These are phyloP conservation scores for Caenorhabditis plicata DNA, from an alignment of 2,888 invertebrate genomes.

Conservation along the genomic window DNA sequence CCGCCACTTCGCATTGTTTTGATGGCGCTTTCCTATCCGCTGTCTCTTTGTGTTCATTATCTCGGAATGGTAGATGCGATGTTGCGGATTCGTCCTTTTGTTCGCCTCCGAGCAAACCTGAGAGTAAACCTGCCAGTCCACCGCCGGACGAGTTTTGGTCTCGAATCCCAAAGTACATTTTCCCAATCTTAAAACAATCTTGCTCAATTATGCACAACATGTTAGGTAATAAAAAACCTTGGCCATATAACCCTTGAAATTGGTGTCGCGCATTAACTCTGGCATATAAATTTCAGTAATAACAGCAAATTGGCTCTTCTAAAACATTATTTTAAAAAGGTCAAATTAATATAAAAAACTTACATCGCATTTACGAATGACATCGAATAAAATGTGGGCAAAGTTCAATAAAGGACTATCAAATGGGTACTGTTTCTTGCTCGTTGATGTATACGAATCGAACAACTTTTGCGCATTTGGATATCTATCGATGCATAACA, in stretches of 20 bases:
- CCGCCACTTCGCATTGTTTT: neutral
- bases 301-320: conserved; percentile 10
- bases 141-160: conserved; percentile 5
- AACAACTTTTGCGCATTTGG: conserved; percentile 14
- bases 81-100: conserved; percentile 15
- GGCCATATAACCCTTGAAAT: conserved; percentile 13
- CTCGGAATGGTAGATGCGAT: conserved; percentile 12
- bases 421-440: conserved; percentile 5
- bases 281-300: conserved; percentile 9
- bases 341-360: neutral
- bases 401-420: conserved; percentile 15
- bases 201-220: neutral
- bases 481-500: conserved; percentile 22
- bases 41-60: too few relatives aligned
- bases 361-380: conserved; percentile 17
- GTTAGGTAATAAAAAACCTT: neutral
- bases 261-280: conserved; percentile 3
- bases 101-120: conserved; percentile 10
- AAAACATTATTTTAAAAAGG: neutral
- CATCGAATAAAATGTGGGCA: conserved; percentile 13
- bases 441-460: conserved; percentile 1
- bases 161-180: conserved; percentile 21
- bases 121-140: conserved; percentile 13
- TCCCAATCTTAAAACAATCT: conserved; percentile 8
- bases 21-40: neutral